These are phyloP conservation scores for Ormyrus nitidulus DNA, from an alignment of 2,888 invertebrate species.

Conservation along the genomic window DNA sequence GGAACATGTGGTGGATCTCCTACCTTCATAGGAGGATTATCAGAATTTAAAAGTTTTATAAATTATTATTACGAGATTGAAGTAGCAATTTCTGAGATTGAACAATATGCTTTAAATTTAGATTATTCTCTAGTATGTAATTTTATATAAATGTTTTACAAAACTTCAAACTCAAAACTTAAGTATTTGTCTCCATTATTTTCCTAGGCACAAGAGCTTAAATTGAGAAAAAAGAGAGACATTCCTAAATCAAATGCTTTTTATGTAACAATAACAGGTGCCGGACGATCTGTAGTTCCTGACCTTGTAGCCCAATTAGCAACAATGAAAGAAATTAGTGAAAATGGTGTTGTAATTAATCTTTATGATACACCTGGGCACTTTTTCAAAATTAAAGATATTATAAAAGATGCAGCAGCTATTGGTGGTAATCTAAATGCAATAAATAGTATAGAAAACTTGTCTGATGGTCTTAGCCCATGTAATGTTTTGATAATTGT, in stretches of 20 bases:
- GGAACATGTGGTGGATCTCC: slow-evolving; percentile 78
- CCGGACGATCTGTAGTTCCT: slow-evolving; percentile 61
- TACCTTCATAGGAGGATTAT: slow-evolving; percentile 79
- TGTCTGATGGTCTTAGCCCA: slow-evolving; percentile 76
- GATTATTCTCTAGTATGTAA: slow-evolving; percentile 65
- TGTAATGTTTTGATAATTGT: slow-evolving; percentile 78
- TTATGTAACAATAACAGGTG: slow-evolving; percentile 66
- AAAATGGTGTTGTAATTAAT: slow-evolving; percentile 64
- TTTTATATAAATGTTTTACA: slow-evolving; percentile 9
- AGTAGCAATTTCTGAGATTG: slow-evolving; percentile 67
- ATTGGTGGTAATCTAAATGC: slow-evolving; percentile 60
- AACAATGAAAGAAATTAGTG: slow-evolving; percentile 61
- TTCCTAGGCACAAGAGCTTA: slow-evolving; percentile 45
- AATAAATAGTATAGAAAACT: slow-evolving; percentile 74
- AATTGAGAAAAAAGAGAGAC: slow-evolving; percentile 15
- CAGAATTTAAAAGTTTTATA: slow-evolving; percentile 81
- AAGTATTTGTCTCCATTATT: neutral
- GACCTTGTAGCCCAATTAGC: slow-evolving; percentile 67
- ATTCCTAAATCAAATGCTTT: slow-evolving; percentile 44
- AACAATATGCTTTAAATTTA: slow-evolving; percentile 64
- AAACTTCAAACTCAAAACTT: neutral
- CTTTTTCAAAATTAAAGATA: slow-evolving; percentile 62
- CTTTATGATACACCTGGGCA: slow-evolving; percentile 65
- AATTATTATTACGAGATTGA: slow-evolving; percentile 78
- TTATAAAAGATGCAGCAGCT: slow-evolving; percentile 57